Evolutionary conservation across 2,797 vertebrate species (phyloP).

Genomic region (Anomalospiza imberbis): DNA sequence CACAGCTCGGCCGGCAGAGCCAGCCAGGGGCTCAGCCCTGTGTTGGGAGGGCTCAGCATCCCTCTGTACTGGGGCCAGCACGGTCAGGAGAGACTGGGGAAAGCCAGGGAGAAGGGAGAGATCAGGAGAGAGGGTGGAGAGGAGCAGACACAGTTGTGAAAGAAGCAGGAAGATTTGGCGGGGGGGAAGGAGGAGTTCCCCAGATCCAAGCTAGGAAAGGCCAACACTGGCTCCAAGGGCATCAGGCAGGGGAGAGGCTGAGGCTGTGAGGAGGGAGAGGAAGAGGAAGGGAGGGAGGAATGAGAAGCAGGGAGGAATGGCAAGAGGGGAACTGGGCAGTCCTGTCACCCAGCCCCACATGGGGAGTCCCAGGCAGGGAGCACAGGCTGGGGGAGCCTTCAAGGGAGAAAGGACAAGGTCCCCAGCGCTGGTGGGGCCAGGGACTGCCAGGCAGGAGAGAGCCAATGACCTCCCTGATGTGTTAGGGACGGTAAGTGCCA

Average conservation of each 20-base stretch:
- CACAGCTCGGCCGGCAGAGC: neutral
- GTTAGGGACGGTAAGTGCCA: neutral
- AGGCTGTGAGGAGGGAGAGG: neutral
- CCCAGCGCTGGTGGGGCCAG: fast-evolving
- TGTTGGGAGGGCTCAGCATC: neutral
- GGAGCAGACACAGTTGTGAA: neutral
- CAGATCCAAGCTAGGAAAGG: neutral
- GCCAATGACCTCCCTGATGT: fast-evolving
- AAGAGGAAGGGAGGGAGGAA: neutral
- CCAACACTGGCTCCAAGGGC: neutral
- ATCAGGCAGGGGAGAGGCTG: neutral
- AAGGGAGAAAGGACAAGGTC: neutral
- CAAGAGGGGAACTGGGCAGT: neutral
- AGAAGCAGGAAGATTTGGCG: fast-evolving
- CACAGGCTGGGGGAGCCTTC: neutral
- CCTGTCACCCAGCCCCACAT: neutral
- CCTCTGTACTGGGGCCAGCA: neutral
- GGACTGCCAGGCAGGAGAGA: neutral
- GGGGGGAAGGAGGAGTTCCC: fast-evolving
- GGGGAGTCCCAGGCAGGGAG: neutral
- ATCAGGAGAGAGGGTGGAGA: neutral
- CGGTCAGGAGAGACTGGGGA: neutral
- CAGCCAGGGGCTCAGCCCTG: neutral
- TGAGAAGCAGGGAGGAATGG: neutral
- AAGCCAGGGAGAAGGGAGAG: neutral